These are phyloP conservation scores for Panzeria rudis DNA, from an alignment of 2,888 invertebrate species.

Conservation along the genomic window DNA sequence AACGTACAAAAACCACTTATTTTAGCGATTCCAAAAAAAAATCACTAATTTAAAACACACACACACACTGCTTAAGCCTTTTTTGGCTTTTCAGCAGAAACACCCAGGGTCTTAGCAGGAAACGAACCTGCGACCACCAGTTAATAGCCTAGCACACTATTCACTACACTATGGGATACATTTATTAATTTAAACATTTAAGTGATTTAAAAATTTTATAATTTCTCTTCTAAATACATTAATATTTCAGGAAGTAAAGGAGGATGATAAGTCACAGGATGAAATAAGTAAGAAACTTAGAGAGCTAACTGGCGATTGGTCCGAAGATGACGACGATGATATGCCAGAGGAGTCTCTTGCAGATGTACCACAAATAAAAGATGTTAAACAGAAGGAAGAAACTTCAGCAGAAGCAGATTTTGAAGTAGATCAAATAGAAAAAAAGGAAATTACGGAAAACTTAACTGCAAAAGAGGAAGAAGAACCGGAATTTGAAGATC, in stretches of 20 bases:
- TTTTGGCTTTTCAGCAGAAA: too few species aligned
- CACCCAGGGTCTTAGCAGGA: too few species aligned
- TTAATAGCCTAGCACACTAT: too few species aligned
- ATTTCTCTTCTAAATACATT: too few species aligned
- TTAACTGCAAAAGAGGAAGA: slow-evolving; percentile 78
- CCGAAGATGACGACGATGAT: slow-evolving; percentile 81
- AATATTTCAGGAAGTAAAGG: slow-evolving; percentile 57
- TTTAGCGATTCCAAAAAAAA: too few species aligned
- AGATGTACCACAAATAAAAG: slow-evolving; percentile 24
- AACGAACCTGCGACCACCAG: too few species aligned
- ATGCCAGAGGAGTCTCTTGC: slow-evolving; percentile 65
- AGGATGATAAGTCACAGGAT: slow-evolving; percentile 75
- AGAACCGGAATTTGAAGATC: slow-evolving; percentile 26
- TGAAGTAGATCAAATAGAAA: slow-evolving; percentile 10
- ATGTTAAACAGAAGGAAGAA: slow-evolving; percentile 18
- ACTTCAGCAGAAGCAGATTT: not conserved
- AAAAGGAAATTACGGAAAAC: slow-evolving; percentile 48
- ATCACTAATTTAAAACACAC: too few species aligned
- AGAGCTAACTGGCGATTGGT: slow-evolving; percentile 83
- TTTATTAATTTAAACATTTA: too few species aligned
- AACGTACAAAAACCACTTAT: too few species aligned
- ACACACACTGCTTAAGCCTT: too few species aligned
- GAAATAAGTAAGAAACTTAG: slow-evolving; percentile 81
- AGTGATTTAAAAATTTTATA: too few species aligned
- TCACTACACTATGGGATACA: too few species aligned